These are phyloP conservation scores for Cosmorhoe ocellata DNA, from an alignment of 2,888 invertebrate genomes.

Conservation along the genomic window DNA sequence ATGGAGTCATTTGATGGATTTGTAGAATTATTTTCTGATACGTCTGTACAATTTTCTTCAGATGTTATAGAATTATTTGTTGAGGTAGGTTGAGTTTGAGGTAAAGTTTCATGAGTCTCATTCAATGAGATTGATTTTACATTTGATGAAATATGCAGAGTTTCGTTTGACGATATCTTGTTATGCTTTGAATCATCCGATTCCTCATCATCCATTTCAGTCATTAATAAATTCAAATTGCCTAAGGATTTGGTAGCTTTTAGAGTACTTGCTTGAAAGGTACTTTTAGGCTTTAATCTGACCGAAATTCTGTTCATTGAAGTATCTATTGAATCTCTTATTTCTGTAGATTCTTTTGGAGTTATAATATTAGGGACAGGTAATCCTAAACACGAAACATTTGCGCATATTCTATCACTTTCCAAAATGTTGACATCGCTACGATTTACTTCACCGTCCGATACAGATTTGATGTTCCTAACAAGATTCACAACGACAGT, in stretches of 20 bases:
- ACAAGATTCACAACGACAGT: slow-evolving; percentile 68
- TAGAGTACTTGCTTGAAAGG: slow-evolving; percentile 23
- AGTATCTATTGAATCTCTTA: background rate
- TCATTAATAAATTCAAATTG: slow-evolving; percentile 25
- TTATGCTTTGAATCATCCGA: background rate
- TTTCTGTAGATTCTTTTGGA: slow-evolving; percentile 2
- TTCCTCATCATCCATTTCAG: slow-evolving; percentile 8
- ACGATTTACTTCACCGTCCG: slow-evolving; percentile 9
- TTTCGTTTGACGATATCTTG: slow-evolving; percentile 13
- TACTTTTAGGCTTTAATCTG: slow-evolving; percentile 1
- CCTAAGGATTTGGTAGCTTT: slow-evolving; percentile 29
- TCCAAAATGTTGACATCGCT: background rate
- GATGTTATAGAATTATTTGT: slow-evolving; percentile 3
- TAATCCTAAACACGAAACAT: slow-evolving; percentile 9
- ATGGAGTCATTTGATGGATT: slow-evolving; percentile 3
- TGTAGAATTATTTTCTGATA: background rate
- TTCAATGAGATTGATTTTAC: slow-evolving; percentile 1
- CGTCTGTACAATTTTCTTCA: background rate
- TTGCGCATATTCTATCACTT: slow-evolving; percentile 6
- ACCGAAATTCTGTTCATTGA: background rate
- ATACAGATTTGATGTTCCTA: slow-evolving; percentile 10
- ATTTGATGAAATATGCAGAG: slow-evolving; percentile 3
- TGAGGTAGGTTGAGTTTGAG: background rate
- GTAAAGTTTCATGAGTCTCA: background rate
- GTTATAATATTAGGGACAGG: slow-evolving; percentile 15